These are phyloP conservation scores for Thumatha senex DNA, from an alignment of 2,888 invertebrate genomes.

Conservation along the genomic window DNA sequence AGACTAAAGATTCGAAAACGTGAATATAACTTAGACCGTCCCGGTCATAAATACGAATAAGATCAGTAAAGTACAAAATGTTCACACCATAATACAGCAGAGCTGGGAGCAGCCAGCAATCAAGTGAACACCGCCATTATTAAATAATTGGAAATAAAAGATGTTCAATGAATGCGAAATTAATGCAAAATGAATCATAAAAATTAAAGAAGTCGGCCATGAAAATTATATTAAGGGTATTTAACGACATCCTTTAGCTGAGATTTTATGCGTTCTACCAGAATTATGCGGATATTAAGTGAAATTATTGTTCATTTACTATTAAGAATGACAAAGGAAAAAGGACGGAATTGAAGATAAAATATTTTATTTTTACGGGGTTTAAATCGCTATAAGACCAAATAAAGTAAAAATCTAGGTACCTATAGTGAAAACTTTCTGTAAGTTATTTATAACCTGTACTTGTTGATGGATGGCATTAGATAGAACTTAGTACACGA, in stretches of 20 bases:
- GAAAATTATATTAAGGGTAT: conserved; percentile 41
- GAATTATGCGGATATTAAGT: conserved; percentile 7
- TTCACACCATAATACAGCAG: too few species aligned
- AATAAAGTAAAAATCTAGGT: too few species aligned
- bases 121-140: conserved; percentile 29
- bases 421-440: too few species aligned
- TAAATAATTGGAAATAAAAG: conserved; percentile 39
- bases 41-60: too few species aligned
- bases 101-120: conserved; percentile 17
- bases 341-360: background rate
- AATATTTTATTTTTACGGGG: too few species aligned
- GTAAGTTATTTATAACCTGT: too few species aligned
- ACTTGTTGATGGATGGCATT: too few species aligned
- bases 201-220: conserved; percentile 31
- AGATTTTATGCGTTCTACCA: conserved; percentile 31
- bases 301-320: background rate
- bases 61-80: too few species aligned
- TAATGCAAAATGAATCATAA: conserved; percentile 39
- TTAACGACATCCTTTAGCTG: conserved; percentile 31
- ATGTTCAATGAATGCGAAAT: conserved; percentile 33
- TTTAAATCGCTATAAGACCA: too few species aligned
- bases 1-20: too few species aligned
- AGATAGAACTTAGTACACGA: too few species aligned
- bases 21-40: too few species aligned
- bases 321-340: background rate